Base-by-base conservation (phyloP, 2,113 vertebrate genomes). In the Odontesthes bonariensis region DNA sequence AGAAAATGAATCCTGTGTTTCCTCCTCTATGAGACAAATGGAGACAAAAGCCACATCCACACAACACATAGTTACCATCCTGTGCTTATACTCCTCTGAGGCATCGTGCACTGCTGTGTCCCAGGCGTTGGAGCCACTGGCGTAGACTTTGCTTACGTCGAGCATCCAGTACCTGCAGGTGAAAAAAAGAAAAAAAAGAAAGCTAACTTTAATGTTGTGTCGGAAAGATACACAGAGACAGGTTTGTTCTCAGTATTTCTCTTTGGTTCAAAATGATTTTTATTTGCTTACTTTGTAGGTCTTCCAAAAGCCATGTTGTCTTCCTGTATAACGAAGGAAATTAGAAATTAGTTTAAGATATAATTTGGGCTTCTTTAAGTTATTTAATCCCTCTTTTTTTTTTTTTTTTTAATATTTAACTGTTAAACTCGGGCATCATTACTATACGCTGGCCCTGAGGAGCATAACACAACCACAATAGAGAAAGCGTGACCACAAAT, bases 281-380 rank as follows among this genome's bases (percentile, higher is more conserved):
- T 3, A 72, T 47, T 17, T 8, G 83, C 97, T 97, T 92, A 99
- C 98, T 98, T 99, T 89, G 96, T 97, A n/a, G 98, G 98, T 86
- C 94, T 97, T 83, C 98, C 98, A 90, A 99, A 99, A 16, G 97
- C 98, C 98, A 99, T 99, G 94, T 98, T 98, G 94, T 99, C 97
- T 82, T 99, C 98, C 98, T 99, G 88, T 73, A 81, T 67, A 70
- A 84, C 3, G 19, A 63, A 68, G 32, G 27, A 60, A 38, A 16
- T 23, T n/a, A n/a, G n/a, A n/a, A n/a, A 20, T 27, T 22, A 4
- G 5, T 47, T 31, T 59, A 33, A 19, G 38, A 56, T 4, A 53
- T 7, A 6, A 6, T 7, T 49, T 47, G 4, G 12, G 12, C 0
- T 47, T 62, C 33, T 42, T 42, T 47, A 5, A 19, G 5, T 44